Conservation (phyloP, 2,113 vertebrate species). For the Naja naja region DNA sequence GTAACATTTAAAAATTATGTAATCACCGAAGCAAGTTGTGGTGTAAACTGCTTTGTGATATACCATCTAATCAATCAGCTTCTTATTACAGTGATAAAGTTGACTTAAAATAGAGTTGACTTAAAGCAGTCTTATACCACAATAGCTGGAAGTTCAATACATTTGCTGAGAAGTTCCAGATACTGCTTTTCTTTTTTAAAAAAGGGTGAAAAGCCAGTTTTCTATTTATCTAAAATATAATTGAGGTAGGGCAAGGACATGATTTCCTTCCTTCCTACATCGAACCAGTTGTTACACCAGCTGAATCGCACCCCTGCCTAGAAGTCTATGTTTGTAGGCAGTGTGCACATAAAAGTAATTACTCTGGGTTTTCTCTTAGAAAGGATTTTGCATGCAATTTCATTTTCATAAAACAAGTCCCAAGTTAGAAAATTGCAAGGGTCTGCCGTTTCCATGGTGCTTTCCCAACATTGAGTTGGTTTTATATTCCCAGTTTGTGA, state of each 20-base stretch:
- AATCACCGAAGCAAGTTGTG: not conserved
- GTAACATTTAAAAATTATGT: not conserved
- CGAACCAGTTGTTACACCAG: too few relatives aligned
- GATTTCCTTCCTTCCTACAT: fast-evolving
- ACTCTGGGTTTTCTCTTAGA: not conserved
- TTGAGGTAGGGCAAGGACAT: not conserved
- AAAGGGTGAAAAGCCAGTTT: not conserved
- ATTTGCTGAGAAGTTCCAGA: not conserved
- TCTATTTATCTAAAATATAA: slow-evolving; percentile 22
- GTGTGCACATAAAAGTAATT: not conserved
- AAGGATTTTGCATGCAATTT: not conserved
- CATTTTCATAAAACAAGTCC: not conserved
- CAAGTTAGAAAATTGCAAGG: not conserved
- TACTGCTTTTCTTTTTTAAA: not conserved
- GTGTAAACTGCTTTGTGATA: not conserved
- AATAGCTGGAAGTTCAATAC: not conserved
- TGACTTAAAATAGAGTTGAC: not conserved
- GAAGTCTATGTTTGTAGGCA: not conserved
- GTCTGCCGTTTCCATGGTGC: not conserved
- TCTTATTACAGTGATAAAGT: not conserved
- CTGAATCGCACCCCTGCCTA: too few relatives aligned
- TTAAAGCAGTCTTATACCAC: not conserved
- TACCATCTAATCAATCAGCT: not conserved
- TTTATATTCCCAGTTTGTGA: not conserved
- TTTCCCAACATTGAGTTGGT: not conserved